Percentiles rank a stretch among this genome's conserved stretches.
Conservation (phyloP, 2,797 vertebrate species). For the Arnoldichthys spilopterus region DNA sequence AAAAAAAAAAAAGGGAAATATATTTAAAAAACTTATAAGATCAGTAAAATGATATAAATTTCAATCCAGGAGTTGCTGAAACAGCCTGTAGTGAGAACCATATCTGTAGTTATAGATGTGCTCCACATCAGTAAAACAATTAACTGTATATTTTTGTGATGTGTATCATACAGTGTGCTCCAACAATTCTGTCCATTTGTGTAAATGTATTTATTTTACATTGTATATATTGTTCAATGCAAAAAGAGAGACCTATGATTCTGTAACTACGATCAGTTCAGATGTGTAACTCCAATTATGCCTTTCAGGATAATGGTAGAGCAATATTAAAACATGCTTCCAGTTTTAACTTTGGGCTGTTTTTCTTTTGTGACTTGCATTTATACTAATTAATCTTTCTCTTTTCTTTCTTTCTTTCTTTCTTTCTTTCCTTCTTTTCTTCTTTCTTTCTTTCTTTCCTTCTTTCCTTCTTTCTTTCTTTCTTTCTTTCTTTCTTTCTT, state of each 20-base stretch:
- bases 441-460: too few species aligned
- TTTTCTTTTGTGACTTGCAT: conserved; percentile 66
- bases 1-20: conserved; percentile 67
- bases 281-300: conserved; percentile 99
- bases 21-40: conserved; percentile 66
- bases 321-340: conserved; percentile 99
- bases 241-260: conserved; percentile 99
- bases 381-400: background rate
- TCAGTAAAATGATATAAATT: conserved; percentile 62
- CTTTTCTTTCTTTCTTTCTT: background rate
- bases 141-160: conserved; percentile 99
- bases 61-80: conserved; percentile 89
- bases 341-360: conserved; percentile 90
- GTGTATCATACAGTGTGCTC: conserved; percentile 99
- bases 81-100: conserved; percentile 95
- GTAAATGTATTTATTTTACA: conserved; percentile 99
- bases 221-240: conserved; percentile 99
- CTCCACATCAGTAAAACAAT: conserved; percentile 99
- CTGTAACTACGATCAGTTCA: conserved; percentile 99
- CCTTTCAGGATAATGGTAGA: conserved; percentile 99
- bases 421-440: background rate
- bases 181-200: conserved; percentile 99
- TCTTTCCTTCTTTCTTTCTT: too few species aligned
- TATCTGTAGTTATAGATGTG: conserved; percentile 99
- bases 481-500: too few species aligned